Percentiles rank a stretch among this genome's conserved stretches.
phyloP scores from a whole-genome alignment of 2,797 vertebrate species.

The Microhierax caerulescens region DNA sequence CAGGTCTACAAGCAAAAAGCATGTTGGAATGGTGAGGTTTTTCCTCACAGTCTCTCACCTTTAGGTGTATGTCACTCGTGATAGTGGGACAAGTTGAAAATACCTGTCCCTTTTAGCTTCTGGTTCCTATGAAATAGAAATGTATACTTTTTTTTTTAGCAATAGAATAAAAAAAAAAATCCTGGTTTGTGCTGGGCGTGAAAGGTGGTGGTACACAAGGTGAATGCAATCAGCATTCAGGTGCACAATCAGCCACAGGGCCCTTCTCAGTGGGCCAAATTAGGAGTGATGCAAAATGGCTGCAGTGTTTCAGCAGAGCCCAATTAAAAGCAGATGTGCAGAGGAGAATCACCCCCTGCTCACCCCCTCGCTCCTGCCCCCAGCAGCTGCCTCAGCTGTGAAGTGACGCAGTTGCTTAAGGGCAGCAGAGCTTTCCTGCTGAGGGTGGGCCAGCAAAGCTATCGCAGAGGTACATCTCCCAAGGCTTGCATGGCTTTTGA shows the following conservation, averaged over 20 bases:
- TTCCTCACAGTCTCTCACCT: not conserved
- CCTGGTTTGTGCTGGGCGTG: not conserved
- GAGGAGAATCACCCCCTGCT: not conserved
- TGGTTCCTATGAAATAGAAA: not conserved
- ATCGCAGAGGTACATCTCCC: not conserved
- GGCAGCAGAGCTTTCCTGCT: not conserved
- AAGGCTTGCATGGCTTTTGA: not conserved
- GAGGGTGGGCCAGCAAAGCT: not conserved
- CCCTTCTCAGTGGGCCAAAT: not conserved
- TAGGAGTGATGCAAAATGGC: not conserved
- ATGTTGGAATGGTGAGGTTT: not conserved
- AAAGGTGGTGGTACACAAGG: not conserved
- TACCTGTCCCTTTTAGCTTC: not conserved
- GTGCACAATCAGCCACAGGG: not conserved
- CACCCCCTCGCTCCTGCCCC: not conserved
- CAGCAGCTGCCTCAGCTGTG: not conserved
- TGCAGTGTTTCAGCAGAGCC: not conserved
- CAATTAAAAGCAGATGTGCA: not conserved
- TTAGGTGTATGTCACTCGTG: accelerated
- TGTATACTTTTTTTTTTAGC: not conserved
- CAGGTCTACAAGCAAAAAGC: not conserved
- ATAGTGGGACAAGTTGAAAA: not conserved
- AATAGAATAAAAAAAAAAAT: not conserved
- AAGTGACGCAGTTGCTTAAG: not conserved
- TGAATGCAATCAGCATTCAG: not conserved